Evolutionary conservation across 1,140 invertebrate species (phyloP).

Genomic region (Ptiloglossa arizonensis): DNA sequence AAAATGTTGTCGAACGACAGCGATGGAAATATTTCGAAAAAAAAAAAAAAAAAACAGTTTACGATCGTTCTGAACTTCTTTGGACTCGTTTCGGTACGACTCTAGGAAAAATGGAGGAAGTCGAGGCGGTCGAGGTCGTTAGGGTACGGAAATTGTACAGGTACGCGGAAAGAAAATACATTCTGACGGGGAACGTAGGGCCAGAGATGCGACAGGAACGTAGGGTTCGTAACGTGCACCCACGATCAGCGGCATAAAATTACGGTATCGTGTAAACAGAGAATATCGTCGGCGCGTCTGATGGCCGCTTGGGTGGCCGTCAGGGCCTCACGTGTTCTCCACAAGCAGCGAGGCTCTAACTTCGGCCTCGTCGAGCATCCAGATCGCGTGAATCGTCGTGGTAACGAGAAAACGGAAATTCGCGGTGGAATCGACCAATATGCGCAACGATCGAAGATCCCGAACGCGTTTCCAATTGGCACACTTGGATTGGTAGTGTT

Average conservation of each 20-base stretch:
- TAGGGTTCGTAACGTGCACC: slow-evolving; percentile 58
- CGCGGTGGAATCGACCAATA: not conserved
- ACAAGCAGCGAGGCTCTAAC: slow-evolving; percentile 64
- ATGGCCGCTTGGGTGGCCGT: slow-evolving; percentile 78
- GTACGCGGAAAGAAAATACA: not conserved
- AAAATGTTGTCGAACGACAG: no score
- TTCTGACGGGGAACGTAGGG: not conserved
- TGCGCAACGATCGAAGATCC: not conserved
- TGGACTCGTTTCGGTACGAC: not conserved
- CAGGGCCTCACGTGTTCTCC: slow-evolving; percentile 73
- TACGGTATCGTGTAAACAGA: slow-evolving; percentile 79
- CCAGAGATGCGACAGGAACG: slow-evolving; percentile 34
- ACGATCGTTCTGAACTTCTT: no score
- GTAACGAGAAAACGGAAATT: slow-evolving; percentile 28
- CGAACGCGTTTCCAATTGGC: not conserved
- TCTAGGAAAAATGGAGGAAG: no score
- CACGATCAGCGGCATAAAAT: slow-evolving; percentile 79
- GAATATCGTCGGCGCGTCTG: slow-evolving; percentile 77
- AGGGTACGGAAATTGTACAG: not conserved
- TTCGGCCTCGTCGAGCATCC: slow-evolving; percentile 28
- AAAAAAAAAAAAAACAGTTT: no score
- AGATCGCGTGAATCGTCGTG: slow-evolving; percentile 19
- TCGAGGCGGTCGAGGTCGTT: not conserved
- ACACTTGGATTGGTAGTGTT: no score
- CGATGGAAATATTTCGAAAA: no score